Percentiles rank a stretch among this genome's conserved stretches.
Evolutionary conservation across 1,140 invertebrate genomes (phyloP).

Genomic region (Periplaneta americana): DNA sequence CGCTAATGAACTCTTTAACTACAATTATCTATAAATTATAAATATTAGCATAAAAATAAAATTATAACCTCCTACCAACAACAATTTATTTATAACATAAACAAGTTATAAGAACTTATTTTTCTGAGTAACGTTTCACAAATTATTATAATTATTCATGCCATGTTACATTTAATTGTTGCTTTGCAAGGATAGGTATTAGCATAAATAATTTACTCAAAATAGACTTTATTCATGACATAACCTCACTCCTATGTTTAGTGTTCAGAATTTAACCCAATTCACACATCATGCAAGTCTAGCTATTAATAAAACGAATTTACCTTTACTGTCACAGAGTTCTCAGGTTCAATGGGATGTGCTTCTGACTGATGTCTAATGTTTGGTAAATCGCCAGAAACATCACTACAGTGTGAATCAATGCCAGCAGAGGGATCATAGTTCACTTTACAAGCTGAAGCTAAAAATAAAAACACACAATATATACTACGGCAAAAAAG

Average conservation of each 20-base stretch:
- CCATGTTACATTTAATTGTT: too few relatives aligned
- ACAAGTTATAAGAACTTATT: too few relatives aligned
- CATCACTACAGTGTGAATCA: conserved; percentile 16
- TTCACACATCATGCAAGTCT: too few relatives aligned
- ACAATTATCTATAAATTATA: too few relatives aligned
- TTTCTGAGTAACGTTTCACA: too few relatives aligned
- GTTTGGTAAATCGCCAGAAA: conserved; percentile 22
- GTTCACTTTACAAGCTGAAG: not conserved
- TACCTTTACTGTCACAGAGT: not conserved
- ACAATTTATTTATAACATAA: too few relatives aligned
- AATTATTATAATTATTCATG: too few relatives aligned
- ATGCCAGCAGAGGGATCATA: not conserved
- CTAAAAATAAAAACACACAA: not conserved
- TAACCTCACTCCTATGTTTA: not conserved
- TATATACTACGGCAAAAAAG: not conserved
- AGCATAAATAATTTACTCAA: not conserved
- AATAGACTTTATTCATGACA: not conserved
- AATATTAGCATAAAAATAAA: too few relatives aligned
- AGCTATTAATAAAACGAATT: not conserved
- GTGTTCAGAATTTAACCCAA: not conserved
- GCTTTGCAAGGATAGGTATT: too few relatives aligned
- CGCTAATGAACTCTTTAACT: too few relatives aligned
- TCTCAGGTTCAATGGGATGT: conserved; percentile 25
- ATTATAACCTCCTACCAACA: too few relatives aligned
- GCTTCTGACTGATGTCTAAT: conserved; percentile 20